phyloP scores from a whole-genome alignment of 1,140 invertebrate genomes.

The Temnothorax curvispinosus region DNA sequence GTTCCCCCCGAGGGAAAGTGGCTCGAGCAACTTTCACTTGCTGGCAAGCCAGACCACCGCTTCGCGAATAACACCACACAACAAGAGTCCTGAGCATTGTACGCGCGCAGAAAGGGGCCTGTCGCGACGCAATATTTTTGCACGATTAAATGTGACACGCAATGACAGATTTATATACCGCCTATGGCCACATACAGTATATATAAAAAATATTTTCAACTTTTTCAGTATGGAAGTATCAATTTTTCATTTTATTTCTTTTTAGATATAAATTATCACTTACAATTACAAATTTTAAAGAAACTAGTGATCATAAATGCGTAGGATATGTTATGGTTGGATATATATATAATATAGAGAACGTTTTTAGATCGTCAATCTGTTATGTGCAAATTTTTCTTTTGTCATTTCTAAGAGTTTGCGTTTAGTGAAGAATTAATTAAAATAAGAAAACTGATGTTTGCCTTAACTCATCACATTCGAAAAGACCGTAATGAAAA shows the following conservation, averaged over 20 bases:
- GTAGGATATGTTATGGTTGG: neutral
- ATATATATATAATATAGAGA: neutral
- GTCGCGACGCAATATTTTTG: constrained; percentile 33
- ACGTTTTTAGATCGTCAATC: neutral
- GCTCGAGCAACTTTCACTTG: constrained; percentile 84
- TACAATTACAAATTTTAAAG: neutral
- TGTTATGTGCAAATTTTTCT: neutral
- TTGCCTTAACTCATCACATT: neutral
- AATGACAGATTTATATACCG: neutral
- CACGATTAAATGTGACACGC: constrained; percentile 17
- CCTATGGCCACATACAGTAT: neutral
- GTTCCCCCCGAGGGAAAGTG: constrained; percentile 83
- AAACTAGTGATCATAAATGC: neutral
- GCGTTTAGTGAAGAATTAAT: neutral
- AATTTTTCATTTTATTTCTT: neutral
- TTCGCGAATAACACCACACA: constrained; percentile 25
- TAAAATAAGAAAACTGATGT: constrained; percentile 18
- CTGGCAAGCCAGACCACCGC: constrained; percentile 72
- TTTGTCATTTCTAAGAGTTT: neutral
- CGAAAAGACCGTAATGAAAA: neutral
- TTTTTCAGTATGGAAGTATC: too few species aligned
- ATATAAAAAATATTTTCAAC: neutral
- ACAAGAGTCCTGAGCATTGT: constrained; percentile 44
- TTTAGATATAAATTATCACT: neutral
- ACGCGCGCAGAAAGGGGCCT: constrained; percentile 6